Evolutionary conservation across 2,888 invertebrate species (phyloP), one percentile per base, ranked within the genome.

Genomic region (Andrena camellia): DNA sequence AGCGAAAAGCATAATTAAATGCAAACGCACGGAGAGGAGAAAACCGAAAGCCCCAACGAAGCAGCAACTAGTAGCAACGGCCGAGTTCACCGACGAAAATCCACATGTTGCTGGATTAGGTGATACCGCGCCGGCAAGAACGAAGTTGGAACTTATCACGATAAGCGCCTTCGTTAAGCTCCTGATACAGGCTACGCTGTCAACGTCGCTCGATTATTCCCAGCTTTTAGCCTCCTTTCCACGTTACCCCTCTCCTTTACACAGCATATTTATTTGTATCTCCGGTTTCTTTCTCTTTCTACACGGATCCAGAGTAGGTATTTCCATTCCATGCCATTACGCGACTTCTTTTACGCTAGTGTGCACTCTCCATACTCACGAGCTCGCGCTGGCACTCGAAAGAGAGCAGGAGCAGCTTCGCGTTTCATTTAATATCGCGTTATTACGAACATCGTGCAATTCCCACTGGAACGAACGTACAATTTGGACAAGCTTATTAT

Each of bases 51-150:
- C 5, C 4, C 42, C 23, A 7, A 7, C 33, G 42, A 66, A 83
- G 62, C 74, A 69, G 74, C 80, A 79, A 85, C 82, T 86, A 86
- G 77, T 68, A 81, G 62, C 81, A 85, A 80, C 83, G 70, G 42
- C 35, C 74, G 80, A 72, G 62, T 70, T 66, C 69, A 57, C 48
- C 54, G 35, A 52, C 57, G 26, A 67, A 59, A 42, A 75, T 74
- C 62, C 57, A 70, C 64, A 78, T 78, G 79, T 78, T 66, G 57
- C 57, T 76, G 66, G 73, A 84, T 81, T 70, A 77, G 50, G 62
- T 76, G 64, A 75, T 77, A 68, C 26, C 50, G 69, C 33, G 31
- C 42, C 42, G 59, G 71, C 66, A 76, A 66, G 79, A 76, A 76
- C 54, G 64, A 50, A 71, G 70, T 72, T 72, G 54, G 54, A 79